Evolutionary conservation across 2,797 vertebrate genomes (phyloP).

Genomic region (Momotus momota): DNA sequence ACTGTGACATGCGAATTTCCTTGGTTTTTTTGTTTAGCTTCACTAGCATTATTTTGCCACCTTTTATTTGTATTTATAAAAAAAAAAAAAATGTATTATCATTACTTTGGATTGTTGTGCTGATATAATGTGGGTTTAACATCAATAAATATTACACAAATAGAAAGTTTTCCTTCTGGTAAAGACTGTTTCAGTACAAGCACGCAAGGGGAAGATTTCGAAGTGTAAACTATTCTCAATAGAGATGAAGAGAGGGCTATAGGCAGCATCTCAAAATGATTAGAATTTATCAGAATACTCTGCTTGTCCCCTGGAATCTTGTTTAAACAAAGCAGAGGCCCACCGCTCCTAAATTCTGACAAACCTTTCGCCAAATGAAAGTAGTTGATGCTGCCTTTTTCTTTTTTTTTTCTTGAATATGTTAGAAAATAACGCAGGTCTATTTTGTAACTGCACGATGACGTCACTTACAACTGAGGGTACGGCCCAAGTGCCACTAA

Average conservation of each 20-base stretch:
- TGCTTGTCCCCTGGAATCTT: not conserved
- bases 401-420: not conserved
- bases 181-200: slow-evolving; percentile 32
- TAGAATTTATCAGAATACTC: not conserved
- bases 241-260: not conserved
- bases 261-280: not conserved
- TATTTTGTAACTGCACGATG: not conserved
- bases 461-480: not conserved
- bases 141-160: slow-evolving; percentile 84
- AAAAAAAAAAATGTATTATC: slow-evolving; percentile 71
- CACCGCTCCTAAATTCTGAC: not conserved
- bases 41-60: slow-evolving; percentile 81
- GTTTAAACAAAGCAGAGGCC: not conserved
- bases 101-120: slow-evolving; percentile 83
- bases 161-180: slow-evolving; percentile 52
- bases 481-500: not conserved
- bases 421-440: not conserved
- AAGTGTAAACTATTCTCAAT: not conserved
- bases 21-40: slow-evolving; percentile 76
- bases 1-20: slow-evolving; percentile 81
- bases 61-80: slow-evolving; percentile 85
- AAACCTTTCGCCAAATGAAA: not conserved
- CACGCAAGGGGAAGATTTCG: not conserved
- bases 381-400: not conserved
- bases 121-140: slow-evolving; percentile 82